Conservation (phyloP, 2,113 vertebrate species). For the Manacus vitellinus region DNA sequence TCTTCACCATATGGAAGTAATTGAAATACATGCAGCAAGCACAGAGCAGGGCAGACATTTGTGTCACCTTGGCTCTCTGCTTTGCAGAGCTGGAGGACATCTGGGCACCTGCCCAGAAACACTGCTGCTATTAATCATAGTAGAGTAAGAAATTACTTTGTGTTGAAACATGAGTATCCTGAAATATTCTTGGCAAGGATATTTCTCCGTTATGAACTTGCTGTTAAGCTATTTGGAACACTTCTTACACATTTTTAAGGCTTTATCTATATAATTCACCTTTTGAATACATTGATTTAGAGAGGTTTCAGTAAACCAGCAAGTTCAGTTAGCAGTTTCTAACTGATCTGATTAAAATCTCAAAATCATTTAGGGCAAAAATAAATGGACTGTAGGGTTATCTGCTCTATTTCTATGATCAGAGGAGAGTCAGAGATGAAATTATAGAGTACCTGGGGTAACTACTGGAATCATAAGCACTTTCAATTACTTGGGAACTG, state of each 20-base stretch:
- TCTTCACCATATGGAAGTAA: not conserved
- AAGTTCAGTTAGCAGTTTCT: not conserved
- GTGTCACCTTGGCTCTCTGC: slow-evolving; percentile 3
- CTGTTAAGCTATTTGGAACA: not conserved
- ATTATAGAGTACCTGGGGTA: not conserved
- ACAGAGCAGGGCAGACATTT: not conserved
- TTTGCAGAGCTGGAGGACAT: slow-evolving; percentile 7
- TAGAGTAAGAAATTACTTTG: not conserved
- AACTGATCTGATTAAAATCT: not conserved
- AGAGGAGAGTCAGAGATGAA: not conserved
- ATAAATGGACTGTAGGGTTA: not conserved
- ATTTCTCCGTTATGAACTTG: not conserved
- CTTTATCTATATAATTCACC: not conserved
- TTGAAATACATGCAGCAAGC: not conserved
- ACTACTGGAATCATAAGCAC: not conserved
- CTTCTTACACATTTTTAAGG: not conserved
- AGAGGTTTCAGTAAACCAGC: not conserved
- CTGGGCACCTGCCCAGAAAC: slow-evolving; percentile 29
- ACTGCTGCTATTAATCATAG: slow-evolving; percentile 19
- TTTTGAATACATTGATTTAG: not conserved
- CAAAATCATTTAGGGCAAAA: not conserved
- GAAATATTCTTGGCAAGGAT: not conserved
- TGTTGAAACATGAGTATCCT: slow-evolving; percentile 5
- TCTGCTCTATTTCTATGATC: not conserved
- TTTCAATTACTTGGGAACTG: not conserved